Conservation (phyloP, 1,140 invertebrate genomes). For the Cyclargus thomasi region DNA sequence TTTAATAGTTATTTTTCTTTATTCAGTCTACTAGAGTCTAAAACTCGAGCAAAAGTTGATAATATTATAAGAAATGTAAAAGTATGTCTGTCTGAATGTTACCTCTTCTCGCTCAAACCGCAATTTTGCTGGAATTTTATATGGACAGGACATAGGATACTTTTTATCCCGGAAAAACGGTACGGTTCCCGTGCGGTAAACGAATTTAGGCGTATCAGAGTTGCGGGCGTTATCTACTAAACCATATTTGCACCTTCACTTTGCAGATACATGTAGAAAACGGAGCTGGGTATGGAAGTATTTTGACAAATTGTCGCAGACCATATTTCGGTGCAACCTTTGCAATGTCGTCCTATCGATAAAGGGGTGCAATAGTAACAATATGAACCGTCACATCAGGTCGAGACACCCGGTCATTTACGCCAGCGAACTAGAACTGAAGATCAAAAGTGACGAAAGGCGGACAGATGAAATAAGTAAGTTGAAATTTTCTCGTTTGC, state of each 20-base stretch:
- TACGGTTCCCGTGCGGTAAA: background rate
- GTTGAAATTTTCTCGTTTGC: background rate
- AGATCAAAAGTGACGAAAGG: conserved; percentile 23
- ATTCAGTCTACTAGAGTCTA: too few species aligned
- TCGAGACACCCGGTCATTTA: conserved; percentile 47
- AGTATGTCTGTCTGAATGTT: too few species aligned
- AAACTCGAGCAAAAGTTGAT: too few species aligned
- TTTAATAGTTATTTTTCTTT: background rate
- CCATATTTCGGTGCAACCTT: conserved; percentile 36
- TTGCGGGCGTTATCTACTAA: too few species aligned
- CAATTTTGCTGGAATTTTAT: too few species aligned
- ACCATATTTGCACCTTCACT: background rate
- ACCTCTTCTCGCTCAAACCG: too few species aligned
- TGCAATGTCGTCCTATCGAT: conserved; percentile 60
- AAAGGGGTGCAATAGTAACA: conserved; percentile 65
- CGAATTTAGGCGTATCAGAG: too few species aligned
- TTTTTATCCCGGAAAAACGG: too few species aligned
- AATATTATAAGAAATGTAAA: too few species aligned
- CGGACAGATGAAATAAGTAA: conserved; percentile 11
- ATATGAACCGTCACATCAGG: conserved; percentile 62
- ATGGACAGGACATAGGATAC: too few species aligned
- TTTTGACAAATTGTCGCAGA: conserved; percentile 50
- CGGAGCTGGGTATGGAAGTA: conserved; percentile 68
- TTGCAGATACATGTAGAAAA: conserved; percentile 38
- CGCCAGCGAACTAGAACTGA: conserved; percentile 37